Conservation (phyloP, 2,797 vertebrate species). For the Sciurus vulgaris region DNA sequence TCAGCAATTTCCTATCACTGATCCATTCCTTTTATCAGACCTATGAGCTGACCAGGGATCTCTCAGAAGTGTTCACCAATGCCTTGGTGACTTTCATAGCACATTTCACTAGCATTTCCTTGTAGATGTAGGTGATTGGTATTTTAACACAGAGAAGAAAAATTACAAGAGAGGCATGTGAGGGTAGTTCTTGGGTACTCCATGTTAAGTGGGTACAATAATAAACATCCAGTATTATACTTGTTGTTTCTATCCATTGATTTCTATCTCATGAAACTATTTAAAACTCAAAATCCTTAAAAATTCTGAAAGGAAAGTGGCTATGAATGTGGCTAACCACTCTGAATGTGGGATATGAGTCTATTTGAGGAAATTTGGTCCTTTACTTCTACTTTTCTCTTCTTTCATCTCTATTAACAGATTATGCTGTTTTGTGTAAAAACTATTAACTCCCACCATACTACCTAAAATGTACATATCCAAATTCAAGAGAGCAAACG, state of each 20-base stretch:
- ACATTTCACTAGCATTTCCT: not conserved
- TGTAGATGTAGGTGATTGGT: not conserved
- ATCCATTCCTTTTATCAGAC: not conserved
- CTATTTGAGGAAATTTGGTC: not conserved
- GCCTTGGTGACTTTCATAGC: not conserved
- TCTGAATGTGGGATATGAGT: not conserved
- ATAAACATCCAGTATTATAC: not conserved
- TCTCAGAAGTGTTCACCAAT: not conserved
- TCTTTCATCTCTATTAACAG: not conserved
- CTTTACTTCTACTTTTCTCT: not conserved
- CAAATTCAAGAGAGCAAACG: not conserved
- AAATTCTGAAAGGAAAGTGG: not conserved
- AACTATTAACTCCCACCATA: not conserved
- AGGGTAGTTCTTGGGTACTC: not conserved
- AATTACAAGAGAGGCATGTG: not conserved
- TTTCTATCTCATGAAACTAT: constrained; percentile 30
- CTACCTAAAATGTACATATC: not conserved
- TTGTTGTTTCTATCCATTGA: not conserved
- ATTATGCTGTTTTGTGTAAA: not conserved
- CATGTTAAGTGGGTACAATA: not conserved
- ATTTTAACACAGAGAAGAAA: constrained; percentile 25
- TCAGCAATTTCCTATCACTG: not conserved
- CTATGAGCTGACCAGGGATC: not conserved
- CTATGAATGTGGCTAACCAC: not conserved
- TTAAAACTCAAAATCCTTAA: not conserved